Base-by-base conservation (phyloP, 2,888 invertebrate species). In the Rosalia funebris region DNA sequence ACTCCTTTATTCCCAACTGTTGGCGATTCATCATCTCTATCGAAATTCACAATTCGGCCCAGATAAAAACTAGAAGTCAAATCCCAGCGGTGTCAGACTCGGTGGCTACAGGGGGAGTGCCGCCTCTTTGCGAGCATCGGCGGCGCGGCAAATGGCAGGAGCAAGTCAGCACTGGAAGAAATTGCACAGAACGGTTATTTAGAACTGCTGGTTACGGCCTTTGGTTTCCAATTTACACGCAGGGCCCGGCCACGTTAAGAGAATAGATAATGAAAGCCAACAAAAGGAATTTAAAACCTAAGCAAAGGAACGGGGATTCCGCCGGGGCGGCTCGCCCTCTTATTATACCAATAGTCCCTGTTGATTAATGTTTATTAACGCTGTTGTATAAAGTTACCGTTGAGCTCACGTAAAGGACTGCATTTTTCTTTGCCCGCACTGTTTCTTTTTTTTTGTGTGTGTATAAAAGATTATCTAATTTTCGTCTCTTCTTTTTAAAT, bases 241-340 rank as follows among this genome's bases (percentile, higher is more conserved):
- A 59, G 60, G 57, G 64, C 60, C 64, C 55, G 68, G 65, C 66
- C 65, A 71, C 71, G 71, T 62, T 66, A 42, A 68, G 66, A 66
- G 72, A 69, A 72, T 70, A 66, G 72, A 68, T 71, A 74, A 74
- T 74, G 71, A 72, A 63, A 60, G 54, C 44, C 65, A 68, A 73
- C 71, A 70, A 71, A 72, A 69, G 72, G 60, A 72, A 71, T 69
- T 66, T 70, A 65, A 72, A 70, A 66, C 59, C 47, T 48, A 47
- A 54, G 54, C 52, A 52, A 20, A 52, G 36, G 41, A 17, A 36
- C 32, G 25, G 34, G 12, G 36, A 42, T 46, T 19, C 19, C 31
- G 19, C 5, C 16, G 12, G 56, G 41, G 39, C 17, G 19, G 47
- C 25, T 7, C 7, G 46, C 48, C 15, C 44, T 55, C 37, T 56